Evolutionary conservation across 2,113 vertebrate species (phyloP).

Genomic region (Leptodactylus fuscus): DNA sequence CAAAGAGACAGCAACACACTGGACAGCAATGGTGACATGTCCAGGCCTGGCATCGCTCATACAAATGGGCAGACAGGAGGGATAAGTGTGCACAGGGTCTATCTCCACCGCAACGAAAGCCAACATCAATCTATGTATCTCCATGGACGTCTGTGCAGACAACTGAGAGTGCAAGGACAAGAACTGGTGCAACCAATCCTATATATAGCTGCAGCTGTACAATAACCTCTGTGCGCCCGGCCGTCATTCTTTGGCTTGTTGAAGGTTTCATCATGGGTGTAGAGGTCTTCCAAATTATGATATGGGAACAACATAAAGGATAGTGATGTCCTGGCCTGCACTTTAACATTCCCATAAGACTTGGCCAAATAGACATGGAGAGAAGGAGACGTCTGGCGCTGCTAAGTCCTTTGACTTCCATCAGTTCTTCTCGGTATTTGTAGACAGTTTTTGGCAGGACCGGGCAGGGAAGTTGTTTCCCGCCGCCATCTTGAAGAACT

Average conservation of each 20-base stretch:
- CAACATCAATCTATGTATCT: neutral
- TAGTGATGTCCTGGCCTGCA: neutral
- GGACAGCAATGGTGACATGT: slow-evolving; percentile 17
- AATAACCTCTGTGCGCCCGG: neutral
- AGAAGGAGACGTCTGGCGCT: too few species aligned
- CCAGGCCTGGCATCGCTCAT: slow-evolving; percentile 8
- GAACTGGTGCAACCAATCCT: neutral
- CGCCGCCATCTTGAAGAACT: too few species aligned
- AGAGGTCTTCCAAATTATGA: neutral
- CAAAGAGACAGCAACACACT: neutral
- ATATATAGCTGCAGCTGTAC: neutral
- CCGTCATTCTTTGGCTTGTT: neutral
- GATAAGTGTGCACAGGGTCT: neutral
- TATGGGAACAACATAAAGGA: too few species aligned
- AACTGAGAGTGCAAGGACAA: neutral
- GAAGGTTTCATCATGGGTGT: too few species aligned
- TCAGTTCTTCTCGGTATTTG: too few species aligned
- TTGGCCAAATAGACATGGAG: neutral
- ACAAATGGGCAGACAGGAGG: neutral
- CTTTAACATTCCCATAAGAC: too few species aligned
- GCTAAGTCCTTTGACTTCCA: too few species aligned
- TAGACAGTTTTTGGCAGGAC: too few species aligned
- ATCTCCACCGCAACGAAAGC: neutral
- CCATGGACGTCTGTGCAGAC: neutral
- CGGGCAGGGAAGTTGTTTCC: too few species aligned